Evolutionary conservation across 1,140 invertebrate species (phyloP), one percentile per base, ranked within the genome.

Genomic region (Drosophila trapezifrons): DNA sequence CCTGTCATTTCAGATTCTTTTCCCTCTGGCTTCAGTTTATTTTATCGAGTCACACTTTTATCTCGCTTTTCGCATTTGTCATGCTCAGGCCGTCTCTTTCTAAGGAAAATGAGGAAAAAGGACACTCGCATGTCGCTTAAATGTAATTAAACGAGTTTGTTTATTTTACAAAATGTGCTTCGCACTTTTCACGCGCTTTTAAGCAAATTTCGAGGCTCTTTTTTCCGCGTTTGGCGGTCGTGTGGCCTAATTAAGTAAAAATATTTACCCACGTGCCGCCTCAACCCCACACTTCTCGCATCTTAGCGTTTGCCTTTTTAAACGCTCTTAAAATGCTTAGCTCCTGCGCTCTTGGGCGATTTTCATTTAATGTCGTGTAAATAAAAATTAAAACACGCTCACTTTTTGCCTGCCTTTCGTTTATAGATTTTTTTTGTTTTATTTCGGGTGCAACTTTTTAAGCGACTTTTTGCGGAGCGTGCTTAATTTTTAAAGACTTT

Each of bases 141-240:
- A 67, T 78, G 63, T 82, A 87, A 87, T 86, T 38, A 73, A 80
- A 83, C 73, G 58, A 65, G 79, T 87, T 83, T 86, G 83, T 86
- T 86, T 87, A 80, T 83, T 87, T 83, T 74, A 70, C 67, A 87
- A 86, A 86, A 83, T 80, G 79, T 74, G 67, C 67, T 73, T 79
- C 60, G 83, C 71, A 79, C 76, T 86, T 87, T 86, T 79, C 62
- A 70, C 83, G 66, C 84, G 64, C 66, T 79, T 82, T 83, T 64
- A 80, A 64, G 76, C 76, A 57, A 77, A 80, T 82, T 83, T 79
- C 22, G 40, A 72, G 71, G 32, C 35, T 5, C 38, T 66, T 60
- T 66, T 74, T 46, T 64, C 4, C 5, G 12, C n/a, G 27, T 32
- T 42, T 46, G 12, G 49, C 17, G 56, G 49, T 47, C 62, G 67